These are phyloP conservation scores for Emydoidea blandingii DNA, from an alignment of 2,797 vertebrate genomes.

Conservation along the genomic window DNA sequence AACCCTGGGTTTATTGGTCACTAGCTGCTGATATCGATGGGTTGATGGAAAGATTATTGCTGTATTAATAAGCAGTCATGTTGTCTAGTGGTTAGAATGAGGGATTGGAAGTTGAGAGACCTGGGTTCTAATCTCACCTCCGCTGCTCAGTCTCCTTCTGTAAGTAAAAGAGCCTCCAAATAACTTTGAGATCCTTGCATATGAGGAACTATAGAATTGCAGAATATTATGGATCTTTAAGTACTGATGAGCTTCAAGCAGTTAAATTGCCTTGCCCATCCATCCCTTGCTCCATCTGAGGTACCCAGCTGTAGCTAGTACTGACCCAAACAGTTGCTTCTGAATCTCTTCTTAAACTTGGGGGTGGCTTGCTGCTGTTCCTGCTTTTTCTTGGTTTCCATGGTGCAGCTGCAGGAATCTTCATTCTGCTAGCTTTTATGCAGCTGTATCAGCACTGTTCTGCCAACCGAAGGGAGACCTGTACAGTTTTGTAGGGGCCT, in stretches of 20 bases:
- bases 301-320: neutral
- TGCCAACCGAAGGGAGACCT: neutral
- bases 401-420: neutral
- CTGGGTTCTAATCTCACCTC: accelerated
- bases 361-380: neutral
- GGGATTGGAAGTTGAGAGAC: accelerated
- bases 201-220: neutral
- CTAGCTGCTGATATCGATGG: neutral
- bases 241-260: neutral
- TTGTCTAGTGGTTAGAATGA: neutral
- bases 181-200: neutral
- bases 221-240: neutral
- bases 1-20: no score
- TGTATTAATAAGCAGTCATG: neutral
- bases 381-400: accelerated
- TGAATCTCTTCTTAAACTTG: neutral
- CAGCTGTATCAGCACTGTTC: neutral
- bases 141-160: neutral
- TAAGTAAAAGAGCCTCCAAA: no score
- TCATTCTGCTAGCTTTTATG: neutral
- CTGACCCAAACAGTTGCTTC: accelerated
- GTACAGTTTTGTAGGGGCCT: neutral
- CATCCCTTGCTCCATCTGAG: accelerated
- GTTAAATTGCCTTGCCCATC: neutral
- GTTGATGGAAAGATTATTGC: neutral